Evolutionary conservation across 92 coral and sea anemone genomes (phyloP).

Genomic region (Micromussa lordhowensis): DNA sequence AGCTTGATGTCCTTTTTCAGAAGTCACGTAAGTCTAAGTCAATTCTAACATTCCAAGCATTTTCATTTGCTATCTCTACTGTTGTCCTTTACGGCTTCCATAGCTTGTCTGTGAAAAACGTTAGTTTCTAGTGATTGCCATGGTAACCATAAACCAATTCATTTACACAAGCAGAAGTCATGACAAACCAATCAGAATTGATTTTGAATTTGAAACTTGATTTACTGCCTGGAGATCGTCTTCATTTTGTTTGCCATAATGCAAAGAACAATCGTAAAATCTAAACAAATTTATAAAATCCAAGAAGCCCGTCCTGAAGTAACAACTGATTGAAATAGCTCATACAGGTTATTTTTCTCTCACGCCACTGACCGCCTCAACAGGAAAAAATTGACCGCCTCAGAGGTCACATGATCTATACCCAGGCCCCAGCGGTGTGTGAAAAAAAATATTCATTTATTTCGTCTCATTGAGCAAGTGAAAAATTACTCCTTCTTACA

Average conservation of each 20-base stretch:
- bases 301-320: neutral
- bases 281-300: neutral
- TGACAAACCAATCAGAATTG: neutral
- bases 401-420: neutral
- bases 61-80: neutral
- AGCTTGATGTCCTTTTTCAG: constrained; percentile 76
- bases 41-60: neutral
- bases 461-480: too few relatives aligned
- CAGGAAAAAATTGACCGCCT: too few relatives aligned
- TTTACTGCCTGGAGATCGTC: neutral
- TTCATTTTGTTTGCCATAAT: neutral
- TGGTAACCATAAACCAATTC: neutral
- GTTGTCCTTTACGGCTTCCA: neutral
- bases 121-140: neutral
- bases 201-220: neutral
- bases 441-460: too few relatives aligned
- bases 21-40: constrained; percentile 71
- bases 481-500: too few relatives aligned
- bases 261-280: neutral
- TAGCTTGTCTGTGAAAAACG: neutral
- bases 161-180: neutral
- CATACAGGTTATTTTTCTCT: too few relatives aligned
- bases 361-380: too few relatives aligned
- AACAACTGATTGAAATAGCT: too few relatives aligned
- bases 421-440: too few relatives aligned